These are phyloP conservation scores for Tortricodes alternella DNA, from an alignment of 2,888 invertebrate genomes.

Conservation along the genomic window DNA sequence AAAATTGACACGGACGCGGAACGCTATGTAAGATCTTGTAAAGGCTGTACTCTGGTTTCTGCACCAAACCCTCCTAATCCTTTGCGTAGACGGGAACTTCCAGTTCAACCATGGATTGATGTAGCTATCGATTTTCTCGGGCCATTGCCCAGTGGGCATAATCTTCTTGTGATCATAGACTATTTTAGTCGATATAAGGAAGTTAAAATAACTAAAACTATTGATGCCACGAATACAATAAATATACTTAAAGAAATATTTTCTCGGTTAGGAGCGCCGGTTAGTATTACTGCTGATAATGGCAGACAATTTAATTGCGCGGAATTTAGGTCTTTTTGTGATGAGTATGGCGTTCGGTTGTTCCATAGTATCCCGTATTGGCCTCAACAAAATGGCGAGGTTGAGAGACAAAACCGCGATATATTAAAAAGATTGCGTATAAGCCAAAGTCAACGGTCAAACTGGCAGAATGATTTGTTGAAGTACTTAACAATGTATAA, in stretches of 20 bases:
- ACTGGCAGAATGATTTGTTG: not conserved
- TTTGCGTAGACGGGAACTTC: conserved; percentile 14
- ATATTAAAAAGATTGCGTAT: conserved; percentile 31
- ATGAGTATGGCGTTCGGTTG: conserved; percentile 18
- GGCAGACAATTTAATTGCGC: conserved; percentile 31
- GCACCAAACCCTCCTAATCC: conserved; percentile 12
- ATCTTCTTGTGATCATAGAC: conserved; percentile 16
- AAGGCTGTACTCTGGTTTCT: conserved; percentile 28
- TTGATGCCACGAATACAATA: not conserved
- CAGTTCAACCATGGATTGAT: conserved; percentile 4
- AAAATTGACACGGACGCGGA: conserved; percentile 27
- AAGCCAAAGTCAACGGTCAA: conserved; percentile 21
- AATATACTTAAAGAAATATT: conserved; percentile 26
- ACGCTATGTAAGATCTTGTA: conserved; percentile 20
- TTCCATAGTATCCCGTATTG: conserved; percentile 31
- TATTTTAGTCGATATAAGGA: too few species aligned
- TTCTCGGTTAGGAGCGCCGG: conserved; percentile 20
- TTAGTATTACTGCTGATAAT: conserved; percentile 34
- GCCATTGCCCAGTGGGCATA: conserved; percentile 6
- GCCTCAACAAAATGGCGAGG: conserved; percentile 35
- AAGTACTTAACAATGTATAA: conserved; percentile 32
- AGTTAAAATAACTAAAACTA: not conserved
- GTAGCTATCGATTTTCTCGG: conserved; percentile 21
- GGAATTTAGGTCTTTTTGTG: conserved; percentile 33
- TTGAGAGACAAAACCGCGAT: conserved; percentile 33